phyloP scores from a whole-genome alignment of 2,797 vertebrate genomes.

The Rhynchonycteris naso region DNA sequence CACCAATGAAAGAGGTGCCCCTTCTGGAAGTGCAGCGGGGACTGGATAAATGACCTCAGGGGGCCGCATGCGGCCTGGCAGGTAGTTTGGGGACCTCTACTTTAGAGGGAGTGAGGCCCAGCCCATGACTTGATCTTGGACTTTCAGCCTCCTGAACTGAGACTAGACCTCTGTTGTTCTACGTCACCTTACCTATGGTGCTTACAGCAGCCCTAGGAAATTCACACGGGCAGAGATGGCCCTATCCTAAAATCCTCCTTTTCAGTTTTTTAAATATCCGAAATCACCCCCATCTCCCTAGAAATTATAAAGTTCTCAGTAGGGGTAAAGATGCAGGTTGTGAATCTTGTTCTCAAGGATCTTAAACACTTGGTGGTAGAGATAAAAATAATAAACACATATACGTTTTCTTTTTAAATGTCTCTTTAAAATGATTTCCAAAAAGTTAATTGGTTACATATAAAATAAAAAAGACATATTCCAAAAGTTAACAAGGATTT shows the following conservation, averaged over 20 bases:
- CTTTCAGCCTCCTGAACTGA: too few relatives aligned
- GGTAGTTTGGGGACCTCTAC: too few relatives aligned
- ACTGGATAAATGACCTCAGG: too few relatives aligned
- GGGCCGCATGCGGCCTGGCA: too few relatives aligned
- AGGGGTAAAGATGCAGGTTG: not conserved
- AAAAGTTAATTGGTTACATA: slow-evolving; percentile 15
- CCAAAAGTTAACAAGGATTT: slow-evolving; percentile 35
- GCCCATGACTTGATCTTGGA: not conserved
- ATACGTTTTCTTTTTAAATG: too few relatives aligned
- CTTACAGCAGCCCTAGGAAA: not conserved
- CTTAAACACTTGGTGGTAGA: not conserved
- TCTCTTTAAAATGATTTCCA: slow-evolving; percentile 9
- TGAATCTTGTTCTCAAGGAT: not conserved
- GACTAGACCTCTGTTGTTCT: not conserved
- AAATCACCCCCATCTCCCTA: not conserved
- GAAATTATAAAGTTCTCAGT: not conserved
- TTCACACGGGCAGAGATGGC: not conserved
- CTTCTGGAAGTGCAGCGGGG: too few relatives aligned
- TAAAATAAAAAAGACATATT: not conserved
- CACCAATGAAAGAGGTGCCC: too few relatives aligned
- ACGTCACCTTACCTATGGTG: not conserved
- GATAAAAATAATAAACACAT: not conserved
- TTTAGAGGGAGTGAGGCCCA: not conserved
- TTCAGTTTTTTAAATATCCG: not conserved
- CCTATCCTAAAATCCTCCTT: not conserved